These are phyloP conservation scores for Mesorhabditis spiculigera DNA, from an alignment of 2,888 invertebrate species.

Conservation along the genomic window DNA sequence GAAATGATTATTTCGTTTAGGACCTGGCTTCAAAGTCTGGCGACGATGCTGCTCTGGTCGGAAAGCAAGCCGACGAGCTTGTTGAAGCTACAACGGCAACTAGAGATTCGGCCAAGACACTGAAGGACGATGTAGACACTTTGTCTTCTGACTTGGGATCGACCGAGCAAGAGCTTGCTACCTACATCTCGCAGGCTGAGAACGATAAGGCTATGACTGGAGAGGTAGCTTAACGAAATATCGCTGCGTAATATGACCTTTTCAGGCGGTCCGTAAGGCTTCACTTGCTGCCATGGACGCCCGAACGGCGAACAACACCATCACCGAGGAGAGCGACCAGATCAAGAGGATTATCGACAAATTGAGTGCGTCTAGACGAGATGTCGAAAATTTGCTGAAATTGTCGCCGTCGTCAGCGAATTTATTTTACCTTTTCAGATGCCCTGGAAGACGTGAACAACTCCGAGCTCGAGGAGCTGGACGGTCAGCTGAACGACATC, in stretches of 20 bases:
- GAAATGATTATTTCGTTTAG: neutral
- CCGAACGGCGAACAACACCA: slow-evolving; percentile 32
- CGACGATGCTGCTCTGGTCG: slow-evolving; percentile 25
- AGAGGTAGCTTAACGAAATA: slow-evolving; percentile 17
- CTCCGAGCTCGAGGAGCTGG: slow-evolving; percentile 59
- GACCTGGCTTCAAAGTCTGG: slow-evolving; percentile 25
- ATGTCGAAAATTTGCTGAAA: slow-evolving; percentile 60
- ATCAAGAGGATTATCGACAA: slow-evolving; percentile 43
- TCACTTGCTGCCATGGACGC: slow-evolving; percentile 41
- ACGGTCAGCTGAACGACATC: slow-evolving; percentile 53
- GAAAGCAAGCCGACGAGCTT: slow-evolving; percentile 22
- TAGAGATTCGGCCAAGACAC: slow-evolving; percentile 25
- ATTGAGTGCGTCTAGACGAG: slow-evolving; percentile 64
- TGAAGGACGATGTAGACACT: slow-evolving; percentile 15
- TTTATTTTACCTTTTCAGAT: slow-evolving; percentile 32
- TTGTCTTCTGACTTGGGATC: neutral
- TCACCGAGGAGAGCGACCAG: slow-evolving; percentile 26
- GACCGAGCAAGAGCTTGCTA: slow-evolving; percentile 13
- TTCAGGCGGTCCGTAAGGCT: slow-evolving; percentile 35
- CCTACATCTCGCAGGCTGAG: slow-evolving; percentile 38
- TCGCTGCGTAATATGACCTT: neutral
- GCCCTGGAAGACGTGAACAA: slow-evolving; percentile 57
- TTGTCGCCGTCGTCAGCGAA: slow-evolving; percentile 57
- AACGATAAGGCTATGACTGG: slow-evolving; percentile 38
- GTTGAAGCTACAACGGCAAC: slow-evolving; percentile 20